phyloP scores from a whole-genome alignment of 2,888 invertebrate species.

The Pogonocherus hispidulus region DNA sequence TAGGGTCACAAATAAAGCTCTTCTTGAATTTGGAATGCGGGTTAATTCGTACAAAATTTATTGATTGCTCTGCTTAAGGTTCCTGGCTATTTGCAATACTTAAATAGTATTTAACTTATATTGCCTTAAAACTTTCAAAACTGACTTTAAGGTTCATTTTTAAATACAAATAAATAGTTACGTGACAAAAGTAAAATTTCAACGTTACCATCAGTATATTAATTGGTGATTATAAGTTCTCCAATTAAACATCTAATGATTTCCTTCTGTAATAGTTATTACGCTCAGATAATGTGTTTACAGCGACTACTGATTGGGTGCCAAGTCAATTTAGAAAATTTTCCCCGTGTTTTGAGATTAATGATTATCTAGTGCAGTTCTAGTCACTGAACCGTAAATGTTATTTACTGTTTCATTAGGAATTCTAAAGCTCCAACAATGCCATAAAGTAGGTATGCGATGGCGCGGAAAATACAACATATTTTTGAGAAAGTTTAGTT shows the following conservation, averaged over 20 bases:
- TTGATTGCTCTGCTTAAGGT: too few species aligned
- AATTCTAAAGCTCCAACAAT: conserved; percentile 30
- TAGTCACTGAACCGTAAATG: conserved; percentile 41
- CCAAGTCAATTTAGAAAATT: conserved; percentile 2
- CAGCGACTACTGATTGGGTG: neutral
- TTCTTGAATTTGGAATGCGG: too few species aligned
- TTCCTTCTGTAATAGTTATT: neutral
- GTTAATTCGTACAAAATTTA: too few species aligned
- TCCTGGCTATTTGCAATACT: too few species aligned
- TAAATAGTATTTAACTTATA: too few species aligned
- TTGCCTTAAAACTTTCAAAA: too few species aligned
- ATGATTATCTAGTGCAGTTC: conserved; percentile 12
- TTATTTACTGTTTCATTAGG: conserved; percentile 33
- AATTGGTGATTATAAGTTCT: neutral
- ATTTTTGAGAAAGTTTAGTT: conserved; percentile 19
- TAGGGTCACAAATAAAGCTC: too few species aligned
- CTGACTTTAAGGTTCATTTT: too few species aligned
- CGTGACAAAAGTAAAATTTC: neutral
- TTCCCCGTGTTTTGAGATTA: conserved; percentile 14
- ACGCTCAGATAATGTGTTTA: neutral
- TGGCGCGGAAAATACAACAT: conserved; percentile 40
- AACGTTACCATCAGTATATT: neutral
- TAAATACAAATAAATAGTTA: neutral
- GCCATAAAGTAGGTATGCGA: conserved; percentile 40
- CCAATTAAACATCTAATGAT: conserved; percentile 13